Evolutionary conservation across 1,140 invertebrate genomes (phyloP), one percentile per base, ranked within the genome.

Genomic region (Sweltsa coloradensis): DNA sequence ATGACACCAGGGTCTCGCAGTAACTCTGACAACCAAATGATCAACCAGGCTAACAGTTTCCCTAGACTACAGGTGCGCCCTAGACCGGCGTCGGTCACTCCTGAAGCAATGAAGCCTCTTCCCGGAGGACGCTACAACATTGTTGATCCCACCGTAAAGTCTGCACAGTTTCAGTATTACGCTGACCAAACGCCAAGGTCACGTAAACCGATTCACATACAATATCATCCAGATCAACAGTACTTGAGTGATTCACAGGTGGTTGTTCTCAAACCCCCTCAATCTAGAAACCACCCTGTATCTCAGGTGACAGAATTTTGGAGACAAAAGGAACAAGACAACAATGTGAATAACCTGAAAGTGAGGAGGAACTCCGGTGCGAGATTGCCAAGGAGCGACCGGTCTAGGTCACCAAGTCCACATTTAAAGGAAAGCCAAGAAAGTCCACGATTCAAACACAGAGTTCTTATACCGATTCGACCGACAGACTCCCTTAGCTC

Each of bases 161-260:
- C 34, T 45, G n/a, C 52, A 54, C 31, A 75, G 47, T 78, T 72
- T 55, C 67, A 78, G 49, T 81, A 81, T 56, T 72, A 76, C 47
- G 74, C 78, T 3, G 79, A 81, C 62, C 74, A 76, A 49, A 74
- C 72, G 50, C 77, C 78, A 3, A 63, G 78, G 50, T 79, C 77
- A 43, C 58, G 79, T 24, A 73, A 74, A 57, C 78, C 78, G 21
- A 80, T 81, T 51, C 75, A 75, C 52, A 68, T 77, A 29, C 51
- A 64, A 57, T 60, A 53, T 55, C 51, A 57, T 51, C 56, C 55
- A 43, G 64, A 67, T 51, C 63, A 66, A 52, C 66, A 66, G 54
- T 70, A 69, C 58, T 54, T 68, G 51, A 70, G 67, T 57, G 67
- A 72, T 55, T 68, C 67, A 11, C 69, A 70, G 57, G 53, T 66